A percentile compares a stretch with the other conserved stretches of the same genome.
Evolutionary conservation across 35 echinoderm and acorn worm genomes (phyloP).

Genomic region (Acanthaster planci): DNA sequence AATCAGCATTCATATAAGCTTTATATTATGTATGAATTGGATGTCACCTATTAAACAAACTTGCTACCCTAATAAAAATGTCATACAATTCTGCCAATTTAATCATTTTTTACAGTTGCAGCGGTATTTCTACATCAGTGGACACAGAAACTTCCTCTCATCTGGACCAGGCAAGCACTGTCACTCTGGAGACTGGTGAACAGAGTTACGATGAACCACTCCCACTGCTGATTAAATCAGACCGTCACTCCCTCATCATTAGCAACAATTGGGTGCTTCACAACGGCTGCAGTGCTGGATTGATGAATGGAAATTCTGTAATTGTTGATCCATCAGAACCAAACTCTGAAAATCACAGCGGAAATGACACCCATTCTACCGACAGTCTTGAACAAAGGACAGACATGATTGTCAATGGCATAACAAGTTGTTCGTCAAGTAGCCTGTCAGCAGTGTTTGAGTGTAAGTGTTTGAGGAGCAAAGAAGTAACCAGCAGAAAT

Average conservation of each 20-base stretch:
- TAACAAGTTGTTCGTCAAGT: neutral
- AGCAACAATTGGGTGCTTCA: constrained; percentile 55
- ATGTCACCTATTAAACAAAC: too few species aligned
- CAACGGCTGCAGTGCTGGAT: constrained; percentile 18
- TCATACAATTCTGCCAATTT: too few species aligned
- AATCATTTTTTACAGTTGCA: constrained; percentile 34
- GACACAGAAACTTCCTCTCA: constrained; percentile 48
- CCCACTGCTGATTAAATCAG: constrained; percentile 37
- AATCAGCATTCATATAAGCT: too few species aligned
- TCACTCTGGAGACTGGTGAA: constrained; percentile 59
- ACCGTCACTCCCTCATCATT: constrained; percentile 36
- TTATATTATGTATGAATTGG: too few species aligned
- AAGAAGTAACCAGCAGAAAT: constrained; percentile 19
- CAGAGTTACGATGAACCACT: constrained; percentile 55
- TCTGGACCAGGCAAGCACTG: constrained; percentile 40
- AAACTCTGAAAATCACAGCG: neutral
- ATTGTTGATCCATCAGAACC: constrained; percentile 11
- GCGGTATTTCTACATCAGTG: constrained; percentile 46
- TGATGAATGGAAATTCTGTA: constrained; percentile 28
- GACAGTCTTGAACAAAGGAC: constrained; percentile 32
- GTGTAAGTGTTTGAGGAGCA: constrained; percentile 40
- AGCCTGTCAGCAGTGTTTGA: constrained; percentile 24
- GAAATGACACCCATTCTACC: constrained; percentile 29
- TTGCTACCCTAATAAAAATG: too few species aligned
- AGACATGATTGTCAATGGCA: constrained; percentile 10